Percentiles rank a stretch among this genome's conserved stretches.
Evolutionary conservation across 2,888 invertebrate genomes (phyloP).

Genomic region (Rhopalosiphum nymphaeae): DNA sequence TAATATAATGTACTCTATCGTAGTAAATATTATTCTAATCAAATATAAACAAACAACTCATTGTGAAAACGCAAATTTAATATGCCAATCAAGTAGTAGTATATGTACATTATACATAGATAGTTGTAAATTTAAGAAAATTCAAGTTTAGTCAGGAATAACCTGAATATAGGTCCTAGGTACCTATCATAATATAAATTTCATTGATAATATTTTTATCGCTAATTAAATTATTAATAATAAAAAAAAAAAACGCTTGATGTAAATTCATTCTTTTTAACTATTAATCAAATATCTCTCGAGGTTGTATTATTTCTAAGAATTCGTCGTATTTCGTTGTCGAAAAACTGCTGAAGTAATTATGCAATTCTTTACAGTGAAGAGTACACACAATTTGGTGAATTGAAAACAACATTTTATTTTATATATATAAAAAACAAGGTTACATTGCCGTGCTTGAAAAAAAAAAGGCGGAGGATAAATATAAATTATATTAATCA

Average conservation of each 20-base stretch:
- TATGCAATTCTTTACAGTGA: neutral
- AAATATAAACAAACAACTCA: neutral
- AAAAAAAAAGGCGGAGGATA: constrained; percentile 29
- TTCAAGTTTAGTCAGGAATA: neutral
- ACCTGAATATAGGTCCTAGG: neutral
- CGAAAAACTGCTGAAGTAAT: neutral
- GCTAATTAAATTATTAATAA: neutral
- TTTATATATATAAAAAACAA: constrained; percentile 8
- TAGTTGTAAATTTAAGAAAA: neutral
- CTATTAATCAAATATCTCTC: neutral
- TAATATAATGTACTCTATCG: neutral
- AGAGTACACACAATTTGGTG: constrained; percentile 40
- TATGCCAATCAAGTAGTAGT: neutral
- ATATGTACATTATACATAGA: too few species aligned
- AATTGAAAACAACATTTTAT: constrained; percentile 60
- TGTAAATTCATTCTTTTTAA: neutral
- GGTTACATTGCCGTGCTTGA: constrained; percentile 59
- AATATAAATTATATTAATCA: constrained; percentile 32
- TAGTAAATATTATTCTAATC: neutral
- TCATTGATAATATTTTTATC: neutral
- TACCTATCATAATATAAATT: neutral
- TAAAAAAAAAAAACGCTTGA: neutral
- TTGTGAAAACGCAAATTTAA: neutral
- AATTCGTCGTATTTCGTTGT: neutral
- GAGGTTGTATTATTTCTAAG: neutral